A percentile compares a stretch with the other conserved stretches of the same genome.
Evolutionary conservation across 2,797 vertebrate genomes (phyloP).

Genomic region (Tapera naevia): DNA sequence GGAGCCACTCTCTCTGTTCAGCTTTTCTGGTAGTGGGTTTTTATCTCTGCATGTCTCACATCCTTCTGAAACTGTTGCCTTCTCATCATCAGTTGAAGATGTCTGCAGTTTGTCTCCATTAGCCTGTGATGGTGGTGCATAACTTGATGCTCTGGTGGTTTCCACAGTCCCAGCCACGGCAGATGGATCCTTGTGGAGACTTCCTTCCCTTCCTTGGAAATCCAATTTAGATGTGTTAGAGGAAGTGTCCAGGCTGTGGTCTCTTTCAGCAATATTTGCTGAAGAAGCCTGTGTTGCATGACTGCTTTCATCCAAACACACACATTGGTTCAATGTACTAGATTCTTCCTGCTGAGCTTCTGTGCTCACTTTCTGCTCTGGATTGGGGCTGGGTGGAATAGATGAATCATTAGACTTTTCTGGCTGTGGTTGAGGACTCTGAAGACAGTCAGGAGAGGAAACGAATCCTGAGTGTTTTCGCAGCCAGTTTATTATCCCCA

Average conservation of each 20-base stretch:
- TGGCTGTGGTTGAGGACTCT: background rate
- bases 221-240: background rate
- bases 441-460: constrained; percentile 35
- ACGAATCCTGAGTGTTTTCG: constrained; percentile 55
- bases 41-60: background rate
- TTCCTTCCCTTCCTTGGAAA: background rate
- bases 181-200: background rate
- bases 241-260: background rate
- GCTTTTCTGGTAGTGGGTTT: background rate
- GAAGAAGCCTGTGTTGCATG: background rate
- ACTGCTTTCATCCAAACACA: background rate
- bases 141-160: background rate
- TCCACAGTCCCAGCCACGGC: background rate
- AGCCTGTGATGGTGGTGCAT: background rate
- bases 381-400: background rate
- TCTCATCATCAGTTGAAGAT: background rate
- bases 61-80: background rate
- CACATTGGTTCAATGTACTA: background rate
- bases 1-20: constrained; percentile 28
- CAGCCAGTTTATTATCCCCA: constrained; percentile 87
- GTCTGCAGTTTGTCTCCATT: background rate
- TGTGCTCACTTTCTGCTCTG: background rate
- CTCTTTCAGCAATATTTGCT: background rate
- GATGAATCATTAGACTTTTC: background rate
- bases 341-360: background rate